These are phyloP conservation scores for Microvelia longipes DNA, from an alignment of 1,140 invertebrate species.

Conservation along the genomic window DNA sequence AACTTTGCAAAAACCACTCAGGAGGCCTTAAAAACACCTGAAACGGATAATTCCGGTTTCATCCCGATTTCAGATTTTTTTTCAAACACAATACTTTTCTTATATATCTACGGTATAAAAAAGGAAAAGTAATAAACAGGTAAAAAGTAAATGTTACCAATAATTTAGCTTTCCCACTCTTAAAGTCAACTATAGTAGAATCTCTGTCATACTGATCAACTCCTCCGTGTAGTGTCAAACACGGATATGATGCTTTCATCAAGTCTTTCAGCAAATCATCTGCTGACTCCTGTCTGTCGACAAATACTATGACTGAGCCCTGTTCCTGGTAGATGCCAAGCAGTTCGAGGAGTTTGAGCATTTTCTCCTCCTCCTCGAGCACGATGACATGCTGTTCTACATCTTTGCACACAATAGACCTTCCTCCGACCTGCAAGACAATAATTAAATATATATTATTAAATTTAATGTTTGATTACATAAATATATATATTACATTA, in stretches of 20 bases:
- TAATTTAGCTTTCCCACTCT: constrained; percentile 73
- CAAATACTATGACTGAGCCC: constrained; percentile 92
- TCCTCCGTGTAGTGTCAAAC: constrained; percentile 93
- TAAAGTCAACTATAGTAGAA: constrained; percentile 95
- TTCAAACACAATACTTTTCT: too few species aligned
- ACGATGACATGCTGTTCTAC: constrained; percentile 91
- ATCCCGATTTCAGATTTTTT: too few species aligned
- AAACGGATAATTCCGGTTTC: too few species aligned
- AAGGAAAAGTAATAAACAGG: too few species aligned
- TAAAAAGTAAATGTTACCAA: constrained; percentile 31
- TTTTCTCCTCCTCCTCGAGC: constrained; percentile 92
- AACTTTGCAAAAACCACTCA: too few species aligned
- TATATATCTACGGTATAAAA: too few species aligned
- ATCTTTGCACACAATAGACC: constrained; percentile 95
- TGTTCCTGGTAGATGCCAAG: constrained; percentile 85
- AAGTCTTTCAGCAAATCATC: constrained; percentile 88
- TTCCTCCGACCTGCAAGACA: constrained; percentile 58
- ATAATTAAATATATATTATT: background rate
- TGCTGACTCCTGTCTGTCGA: constrained; percentile 96
- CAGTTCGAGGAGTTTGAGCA: constrained; percentile 91
- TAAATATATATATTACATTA: too few species aligned
- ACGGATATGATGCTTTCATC: constrained; percentile 90
- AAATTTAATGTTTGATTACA: background rate
- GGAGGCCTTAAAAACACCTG: too few species aligned
- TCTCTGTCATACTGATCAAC: constrained; percentile 99